Evolutionary conservation across 2,888 invertebrate genomes (phyloP).

Genomic region (Pocota personata): DNA sequence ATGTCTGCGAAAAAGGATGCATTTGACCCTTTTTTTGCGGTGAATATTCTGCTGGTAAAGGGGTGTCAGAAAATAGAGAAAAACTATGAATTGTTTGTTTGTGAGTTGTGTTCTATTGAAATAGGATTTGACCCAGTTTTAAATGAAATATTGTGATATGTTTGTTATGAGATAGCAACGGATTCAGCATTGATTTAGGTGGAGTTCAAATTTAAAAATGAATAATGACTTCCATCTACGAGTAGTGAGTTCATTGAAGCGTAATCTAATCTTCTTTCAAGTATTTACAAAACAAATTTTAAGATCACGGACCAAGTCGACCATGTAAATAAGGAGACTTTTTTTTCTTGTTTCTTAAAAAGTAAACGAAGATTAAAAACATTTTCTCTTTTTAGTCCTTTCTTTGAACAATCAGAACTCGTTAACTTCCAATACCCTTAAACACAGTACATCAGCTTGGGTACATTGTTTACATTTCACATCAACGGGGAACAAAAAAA

Average conservation of each 20-base stretch:
- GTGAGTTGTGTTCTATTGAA: too few species aligned
- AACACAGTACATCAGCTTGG: slow-evolving; percentile 32
- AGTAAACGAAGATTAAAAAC: slow-evolving; percentile 4
- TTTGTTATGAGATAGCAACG: too few species aligned
- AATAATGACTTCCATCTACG: too few species aligned
- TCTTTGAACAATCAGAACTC: slow-evolving; percentile 29
- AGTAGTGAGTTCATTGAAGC: neutral
- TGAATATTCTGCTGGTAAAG: neutral
- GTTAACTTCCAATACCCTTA: slow-evolving; percentile 42
- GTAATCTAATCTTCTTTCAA: neutral
- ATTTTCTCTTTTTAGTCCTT: neutral
- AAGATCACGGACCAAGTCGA: neutral
- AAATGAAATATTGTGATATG: too few species aligned
- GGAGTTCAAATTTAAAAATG: too few species aligned
- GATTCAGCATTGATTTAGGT: too few species aligned
- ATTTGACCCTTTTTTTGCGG: neutral
- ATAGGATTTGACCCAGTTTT: too few species aligned
- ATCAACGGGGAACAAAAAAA: slow-evolving; percentile 27
- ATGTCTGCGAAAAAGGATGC: neutral
- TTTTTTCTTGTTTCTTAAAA: neutral
- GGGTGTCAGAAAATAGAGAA: neutral
- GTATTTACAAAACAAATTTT: neutral
- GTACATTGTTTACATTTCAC: slow-evolving; percentile 56
- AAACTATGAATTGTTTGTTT: neutral
- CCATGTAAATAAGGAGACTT: neutral